Percentiles rank a stretch among this genome's conserved stretches.
Evolutionary conservation across 2,797 vertebrate species (phyloP).

Genomic region (Epinephelus coioides): DNA sequence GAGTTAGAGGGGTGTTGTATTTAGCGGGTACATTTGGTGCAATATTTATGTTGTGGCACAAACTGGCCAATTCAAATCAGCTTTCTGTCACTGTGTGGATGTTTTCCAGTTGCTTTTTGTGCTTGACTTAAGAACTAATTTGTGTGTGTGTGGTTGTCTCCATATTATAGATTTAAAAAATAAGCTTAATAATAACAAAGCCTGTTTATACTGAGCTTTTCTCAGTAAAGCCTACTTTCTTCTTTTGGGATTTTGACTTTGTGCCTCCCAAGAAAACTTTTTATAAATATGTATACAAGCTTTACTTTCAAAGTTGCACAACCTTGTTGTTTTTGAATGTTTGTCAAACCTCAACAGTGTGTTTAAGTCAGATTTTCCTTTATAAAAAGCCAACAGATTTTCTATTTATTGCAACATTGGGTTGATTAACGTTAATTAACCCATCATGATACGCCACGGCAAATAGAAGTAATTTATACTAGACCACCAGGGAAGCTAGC

Average conservation of each 20-base stretch:
- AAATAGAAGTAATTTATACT: conserved; percentile 30
- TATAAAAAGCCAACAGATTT: conserved; percentile 74
- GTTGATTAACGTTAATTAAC: conserved; percentile 53
- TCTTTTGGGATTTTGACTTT: conserved; percentile 67
- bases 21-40: conserved; percentile 85
- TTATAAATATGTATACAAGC: conserved; percentile 77
- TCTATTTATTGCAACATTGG: conserved; percentile 81
- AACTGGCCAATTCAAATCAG: conserved; percentile 65
- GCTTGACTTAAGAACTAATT: conserved; percentile 61
- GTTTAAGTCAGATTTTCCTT: conserved; percentile 61
- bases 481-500: conserved; percentile 38
- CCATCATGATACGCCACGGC: conserved; percentile 21
- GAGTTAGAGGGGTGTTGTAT: conserved; percentile 77
- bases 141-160: conserved; percentile 66
- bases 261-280: conserved; percentile 79
- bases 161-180: conserved; percentile 55
- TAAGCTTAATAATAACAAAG: conserved; percentile 57
- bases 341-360: conserved; percentile 63
- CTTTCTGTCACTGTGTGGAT: conserved; percentile 69
- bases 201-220: conserved; percentile 69
- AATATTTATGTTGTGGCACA: conserved; percentile 84
- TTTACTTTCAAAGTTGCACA: conserved; percentile 83
- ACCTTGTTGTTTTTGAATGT: conserved; percentile 70
- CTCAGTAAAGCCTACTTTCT: conserved; percentile 47
- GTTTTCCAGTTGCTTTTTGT: conserved; percentile 68